These are phyloP conservation scores for Nannoperca obscura DNA, from an alignment of 2,797 vertebrate genomes.

Conservation along the genomic window DNA sequence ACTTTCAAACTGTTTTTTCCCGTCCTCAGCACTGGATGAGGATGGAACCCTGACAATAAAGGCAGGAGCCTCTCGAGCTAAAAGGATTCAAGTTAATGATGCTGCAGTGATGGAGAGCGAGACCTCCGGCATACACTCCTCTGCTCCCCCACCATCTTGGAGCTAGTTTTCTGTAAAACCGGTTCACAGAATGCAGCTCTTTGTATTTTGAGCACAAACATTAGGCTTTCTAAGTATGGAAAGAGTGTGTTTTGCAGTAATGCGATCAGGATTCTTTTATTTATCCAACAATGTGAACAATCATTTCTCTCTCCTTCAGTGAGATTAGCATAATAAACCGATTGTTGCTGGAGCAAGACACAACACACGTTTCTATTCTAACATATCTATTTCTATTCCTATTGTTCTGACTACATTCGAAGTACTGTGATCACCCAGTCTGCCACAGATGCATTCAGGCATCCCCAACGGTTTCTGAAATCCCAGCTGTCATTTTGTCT, in stretches of 20 bases:
- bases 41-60: background rate
- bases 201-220: background rate
- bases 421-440: background rate
- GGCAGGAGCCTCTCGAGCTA: background rate
- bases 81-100: background rate
- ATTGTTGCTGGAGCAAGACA: background rate
- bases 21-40: background rate
- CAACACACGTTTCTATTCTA: background rate
- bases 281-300: too few species aligned
- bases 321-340: background rate
- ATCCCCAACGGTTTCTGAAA: background rate
- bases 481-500: background rate
- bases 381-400: background rate
- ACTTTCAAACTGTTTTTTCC: conserved; percentile 10
- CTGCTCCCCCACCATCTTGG: background rate
- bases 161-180: background rate
- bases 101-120: background rate
- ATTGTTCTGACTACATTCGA: background rate
- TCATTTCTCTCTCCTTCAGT: background rate
- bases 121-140: background rate
- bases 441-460: background rate
- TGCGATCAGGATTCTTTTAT: background rate
- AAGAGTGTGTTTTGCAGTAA: background rate
- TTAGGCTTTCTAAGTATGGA: background rate
- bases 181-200: background rate